Evolutionary conservation across 2,797 vertebrate genomes (phyloP).

Genomic region (Gallinago solitaria): DNA sequence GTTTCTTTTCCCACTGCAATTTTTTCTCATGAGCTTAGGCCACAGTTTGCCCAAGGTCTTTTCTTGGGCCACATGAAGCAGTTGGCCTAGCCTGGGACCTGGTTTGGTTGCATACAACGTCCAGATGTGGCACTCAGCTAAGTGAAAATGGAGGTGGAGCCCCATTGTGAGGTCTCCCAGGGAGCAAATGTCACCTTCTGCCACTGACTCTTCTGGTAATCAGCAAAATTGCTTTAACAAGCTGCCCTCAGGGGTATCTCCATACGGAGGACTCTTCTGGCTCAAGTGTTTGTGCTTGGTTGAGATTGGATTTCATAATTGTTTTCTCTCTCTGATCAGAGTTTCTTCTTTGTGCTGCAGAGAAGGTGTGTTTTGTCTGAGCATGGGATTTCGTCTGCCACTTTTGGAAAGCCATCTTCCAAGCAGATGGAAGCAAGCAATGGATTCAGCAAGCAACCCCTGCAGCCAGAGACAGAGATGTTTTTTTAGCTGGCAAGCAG

Average conservation of each 20-base stretch:
- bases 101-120: background rate
- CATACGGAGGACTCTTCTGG: background rate
- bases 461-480: constrained; percentile 9
- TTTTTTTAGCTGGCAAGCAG: constrained; percentile 5
- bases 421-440: constrained; percentile 5
- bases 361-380: constrained; percentile 49
- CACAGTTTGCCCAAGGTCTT: background rate
- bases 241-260: background rate
- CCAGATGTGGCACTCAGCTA: background rate
- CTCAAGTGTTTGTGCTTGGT: constrained; percentile 13
- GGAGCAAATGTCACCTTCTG: background rate
- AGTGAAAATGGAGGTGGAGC: background rate
- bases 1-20: background rate
- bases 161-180: background rate
- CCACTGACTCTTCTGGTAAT: background rate
- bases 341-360: background rate
- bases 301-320: constrained; percentile 16
- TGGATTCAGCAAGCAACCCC: constrained; percentile 4
- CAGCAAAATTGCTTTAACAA: constrained; percentile 9
- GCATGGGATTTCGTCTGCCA: constrained; percentile 46
- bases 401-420: constrained; percentile 31
- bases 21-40: background rate
- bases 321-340: background rate
- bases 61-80: background rate
- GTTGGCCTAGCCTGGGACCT: background rate